Percentiles rank a stretch among this genome's conserved stretches.
Conservation (phyloP, 1,140 invertebrate genomes). For the Trichoplusia ni region DNA sequence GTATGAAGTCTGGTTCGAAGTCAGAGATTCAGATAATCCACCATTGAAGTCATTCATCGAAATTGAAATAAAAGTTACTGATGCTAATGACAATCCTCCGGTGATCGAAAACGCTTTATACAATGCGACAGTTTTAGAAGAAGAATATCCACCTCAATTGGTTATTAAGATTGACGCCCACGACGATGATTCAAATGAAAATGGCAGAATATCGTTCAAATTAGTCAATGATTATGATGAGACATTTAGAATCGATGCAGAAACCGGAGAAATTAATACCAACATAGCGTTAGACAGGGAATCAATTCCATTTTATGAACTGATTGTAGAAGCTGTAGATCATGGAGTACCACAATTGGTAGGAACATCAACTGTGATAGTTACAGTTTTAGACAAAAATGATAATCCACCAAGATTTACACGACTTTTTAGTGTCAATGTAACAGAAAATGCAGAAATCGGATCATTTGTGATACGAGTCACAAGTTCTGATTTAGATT, state of each 20-base stretch:
- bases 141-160: slow-evolving; percentile 90
- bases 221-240: slow-evolving; percentile 89
- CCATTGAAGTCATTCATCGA: slow-evolving; percentile 89
- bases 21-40: slow-evolving; percentile 91
- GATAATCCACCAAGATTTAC: slow-evolving; percentile 97
- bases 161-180: slow-evolving; percentile 90
- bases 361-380: slow-evolving; percentile 91
- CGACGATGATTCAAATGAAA: slow-evolving; percentile 93
- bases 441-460: slow-evolving; percentile 96
- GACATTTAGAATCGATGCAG: slow-evolving; percentile 90
- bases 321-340: slow-evolving; percentile 94
- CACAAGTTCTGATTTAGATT: slow-evolving; percentile 94
- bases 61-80: slow-evolving; percentile 92
- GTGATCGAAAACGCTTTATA: slow-evolving; percentile 91
- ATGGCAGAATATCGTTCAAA: slow-evolving; percentile 91
- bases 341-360: slow-evolving; percentile 91
- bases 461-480: slow-evolving; percentile 96
- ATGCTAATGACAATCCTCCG: slow-evolving; percentile 95
- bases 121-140: slow-evolving; percentile 92
- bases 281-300: slow-evolving; percentile 94
- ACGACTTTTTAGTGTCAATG: slow-evolving; percentile 94
- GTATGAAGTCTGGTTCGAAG: slow-evolving; percentile 97
- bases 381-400: slow-evolving; percentile 95
- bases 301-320: slow-evolving; percentile 89
- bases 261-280: slow-evolving; percentile 93